phyloP scores from a whole-genome alignment of 2,113 vertebrate genomes.

The Misgurnus mizolepis region DNA sequence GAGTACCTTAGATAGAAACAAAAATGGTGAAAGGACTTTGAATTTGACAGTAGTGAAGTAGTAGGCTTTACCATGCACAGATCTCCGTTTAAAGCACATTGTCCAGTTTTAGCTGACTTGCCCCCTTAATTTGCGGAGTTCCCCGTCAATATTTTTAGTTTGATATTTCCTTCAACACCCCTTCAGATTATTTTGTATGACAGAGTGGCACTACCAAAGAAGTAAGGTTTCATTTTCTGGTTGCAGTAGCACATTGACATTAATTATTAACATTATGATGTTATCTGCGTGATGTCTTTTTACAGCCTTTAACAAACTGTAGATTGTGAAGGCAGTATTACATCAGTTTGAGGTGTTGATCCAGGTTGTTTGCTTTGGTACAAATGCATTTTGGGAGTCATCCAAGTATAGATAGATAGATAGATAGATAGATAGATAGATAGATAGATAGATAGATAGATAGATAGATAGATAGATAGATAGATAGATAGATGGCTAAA shows the following conservation, averaged over 20 bases:
- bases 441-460: background rate
- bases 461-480: background rate
- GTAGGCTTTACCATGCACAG: background rate
- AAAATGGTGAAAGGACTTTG: background rate
- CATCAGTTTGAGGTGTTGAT: background rate
- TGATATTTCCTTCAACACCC: background rate
- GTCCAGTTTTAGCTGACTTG: slow-evolving; percentile 5
- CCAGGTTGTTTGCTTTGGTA: background rate
- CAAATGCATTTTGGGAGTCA: background rate
- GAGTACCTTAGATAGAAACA: slow-evolving; percentile 80
- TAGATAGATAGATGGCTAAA: background rate
- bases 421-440: background rate
- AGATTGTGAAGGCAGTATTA: background rate
- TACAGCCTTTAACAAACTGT: background rate
- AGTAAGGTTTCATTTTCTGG: background rate
- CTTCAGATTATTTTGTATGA: background rate
- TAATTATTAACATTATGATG: background rate
- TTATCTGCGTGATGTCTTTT: background rate
- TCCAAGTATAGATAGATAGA: background rate
- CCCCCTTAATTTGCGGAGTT: background rate
- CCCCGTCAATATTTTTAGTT: background rate
- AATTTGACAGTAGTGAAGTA: slow-evolving; percentile 9
- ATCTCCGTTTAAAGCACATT: slow-evolving; percentile 33
- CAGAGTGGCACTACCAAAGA: slow-evolving; percentile 35
- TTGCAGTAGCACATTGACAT: background rate